A percentile compares a stretch with the other conserved stretches of the same genome.
Conservation (phyloP, 2,888 invertebrate genomes). For the Poecilus cupreus region DNA sequence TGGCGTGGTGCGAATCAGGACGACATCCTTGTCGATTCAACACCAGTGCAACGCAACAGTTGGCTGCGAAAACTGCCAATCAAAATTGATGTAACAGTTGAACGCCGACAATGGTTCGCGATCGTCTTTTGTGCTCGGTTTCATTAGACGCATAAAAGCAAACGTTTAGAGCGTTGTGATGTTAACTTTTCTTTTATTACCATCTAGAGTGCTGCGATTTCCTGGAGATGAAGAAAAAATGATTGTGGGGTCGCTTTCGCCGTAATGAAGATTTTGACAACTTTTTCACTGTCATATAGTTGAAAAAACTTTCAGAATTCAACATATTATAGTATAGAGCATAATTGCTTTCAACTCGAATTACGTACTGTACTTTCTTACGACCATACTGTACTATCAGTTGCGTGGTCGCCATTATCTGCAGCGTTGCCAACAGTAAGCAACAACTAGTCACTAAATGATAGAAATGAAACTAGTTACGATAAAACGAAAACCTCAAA, state of each 20-base stretch:
- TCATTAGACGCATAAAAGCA: slow-evolving; percentile 47
- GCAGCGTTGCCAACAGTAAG: too few relatives aligned
- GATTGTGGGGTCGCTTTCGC: background rate
- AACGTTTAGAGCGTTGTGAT: slow-evolving; percentile 21
- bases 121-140: slow-evolving; percentile 52
- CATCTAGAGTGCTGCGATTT: slow-evolving; percentile 6
- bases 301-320: background rate
- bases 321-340: too few relatives aligned
- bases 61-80: slow-evolving; percentile 50
- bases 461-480: too few relatives aligned
- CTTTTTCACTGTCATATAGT: slow-evolving; percentile 22
- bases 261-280: slow-evolving; percentile 1
- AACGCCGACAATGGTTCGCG: slow-evolving; percentile 39
- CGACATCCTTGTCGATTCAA: background rate
- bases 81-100: slow-evolving; percentile 52
- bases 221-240: background rate
- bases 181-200: slow-evolving; percentile 43
- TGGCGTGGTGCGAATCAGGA: background rate
- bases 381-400: too few relatives aligned
- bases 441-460: too few relatives aligned
- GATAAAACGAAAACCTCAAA: too few relatives aligned
- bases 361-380: too few relatives aligned
- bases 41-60: slow-evolving; percentile 36
- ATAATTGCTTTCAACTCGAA: too few relatives aligned
- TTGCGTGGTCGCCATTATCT: too few relatives aligned